Conservation (phyloP, 2,888 invertebrate species). For the Tenthredo notha region DNA sequence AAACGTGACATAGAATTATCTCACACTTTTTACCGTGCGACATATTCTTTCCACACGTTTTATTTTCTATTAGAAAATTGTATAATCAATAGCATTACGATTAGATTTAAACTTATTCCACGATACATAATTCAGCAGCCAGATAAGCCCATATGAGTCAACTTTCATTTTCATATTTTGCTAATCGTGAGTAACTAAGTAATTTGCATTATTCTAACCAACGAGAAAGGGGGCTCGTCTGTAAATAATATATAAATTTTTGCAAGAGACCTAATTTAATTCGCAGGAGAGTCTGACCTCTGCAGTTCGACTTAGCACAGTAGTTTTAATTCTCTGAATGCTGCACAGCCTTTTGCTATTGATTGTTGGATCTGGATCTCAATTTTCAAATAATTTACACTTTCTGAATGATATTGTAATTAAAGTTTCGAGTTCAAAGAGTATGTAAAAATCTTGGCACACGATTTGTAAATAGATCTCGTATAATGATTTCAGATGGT, state of each 20-base stretch:
- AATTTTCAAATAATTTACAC: not conserved
- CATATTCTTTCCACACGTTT: not conserved
- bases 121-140: not conserved
- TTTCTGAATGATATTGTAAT: not conserved
- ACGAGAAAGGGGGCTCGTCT: not conserved
- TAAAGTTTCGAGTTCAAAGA: not conserved
- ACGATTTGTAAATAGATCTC: not conserved
- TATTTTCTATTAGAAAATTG: not conserved
- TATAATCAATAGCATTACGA: not conserved
- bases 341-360: not conserved
- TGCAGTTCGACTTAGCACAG: not conserved
- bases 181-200: not conserved
- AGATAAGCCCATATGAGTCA: not conserved
- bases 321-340: not conserved
- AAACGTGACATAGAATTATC: slow-evolving; percentile 19
- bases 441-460: not conserved
- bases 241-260: not conserved
- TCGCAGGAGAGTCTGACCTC: not conserved
- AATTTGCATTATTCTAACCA: not conserved
- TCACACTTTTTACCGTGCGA: not conserved
- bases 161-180: not conserved
- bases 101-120: not conserved
- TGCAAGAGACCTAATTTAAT: not conserved
- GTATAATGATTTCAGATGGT: not conserved
- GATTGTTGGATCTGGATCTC: not conserved